These are phyloP conservation scores for Phlogophora meticulosa DNA, from an alignment of 2,888 invertebrate genomes.

Conservation along the genomic window DNA sequence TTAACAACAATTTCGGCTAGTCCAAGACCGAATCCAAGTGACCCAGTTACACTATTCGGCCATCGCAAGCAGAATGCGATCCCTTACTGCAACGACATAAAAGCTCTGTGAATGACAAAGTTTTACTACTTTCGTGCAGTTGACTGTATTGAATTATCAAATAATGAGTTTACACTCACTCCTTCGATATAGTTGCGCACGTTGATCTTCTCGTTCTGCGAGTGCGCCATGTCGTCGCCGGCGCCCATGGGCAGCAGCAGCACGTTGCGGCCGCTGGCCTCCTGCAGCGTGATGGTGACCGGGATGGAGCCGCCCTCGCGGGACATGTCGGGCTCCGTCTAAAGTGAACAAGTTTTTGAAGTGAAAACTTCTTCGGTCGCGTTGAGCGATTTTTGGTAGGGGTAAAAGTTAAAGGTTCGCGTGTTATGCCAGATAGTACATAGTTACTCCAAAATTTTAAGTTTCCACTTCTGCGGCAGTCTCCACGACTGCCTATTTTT, in stretches of 20 bases:
- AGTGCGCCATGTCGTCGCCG: slow-evolving; percentile 99
- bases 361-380: no score
- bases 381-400: no score
- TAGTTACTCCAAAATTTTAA: no score
- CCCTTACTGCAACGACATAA: no score
- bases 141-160: no score
- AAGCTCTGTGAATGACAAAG: no score
- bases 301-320: slow-evolving; percentile 99
- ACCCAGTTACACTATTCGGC: neutral
- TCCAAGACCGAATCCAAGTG: neutral
- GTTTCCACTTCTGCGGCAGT: no score
- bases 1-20: neutral
- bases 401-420: no score
- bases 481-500: no score
- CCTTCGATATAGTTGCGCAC: slow-evolving; percentile 98
- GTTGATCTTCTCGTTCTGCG: slow-evolving; percentile 99
- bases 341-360: neutral
- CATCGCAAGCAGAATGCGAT: neutral
- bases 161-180: slow-evolving; percentile 93
- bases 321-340: slow-evolving; percentile 97
- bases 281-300: slow-evolving; percentile 97
- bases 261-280: slow-evolving; percentile 98
- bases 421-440: no score
- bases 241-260: slow-evolving; percentile 98
- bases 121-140: no score